Percentiles rank a stretch among this genome's conserved stretches.
phyloP scores from a whole-genome alignment of 2,888 invertebrate species.

The Andrena camellia region DNA sequence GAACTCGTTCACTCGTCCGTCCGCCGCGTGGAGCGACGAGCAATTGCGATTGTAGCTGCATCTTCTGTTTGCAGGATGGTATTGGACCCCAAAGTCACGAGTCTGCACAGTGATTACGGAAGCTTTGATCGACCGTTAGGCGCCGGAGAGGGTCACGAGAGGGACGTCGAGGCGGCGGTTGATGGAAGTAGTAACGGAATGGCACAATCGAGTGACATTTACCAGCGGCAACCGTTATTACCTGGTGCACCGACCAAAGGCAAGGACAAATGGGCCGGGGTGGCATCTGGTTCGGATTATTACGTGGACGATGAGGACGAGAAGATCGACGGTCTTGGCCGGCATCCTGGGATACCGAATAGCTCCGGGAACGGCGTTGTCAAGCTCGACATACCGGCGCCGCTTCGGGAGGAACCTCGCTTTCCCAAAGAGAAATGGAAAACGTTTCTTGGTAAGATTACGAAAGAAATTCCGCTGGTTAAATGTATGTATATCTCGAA shows the following conservation, averaged over 20 bases:
- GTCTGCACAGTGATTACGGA: conserved; percentile 87
- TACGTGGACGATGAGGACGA: conserved; percentile 86
- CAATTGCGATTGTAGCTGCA: conserved; percentile 34
- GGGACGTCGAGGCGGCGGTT: conserved; percentile 85
- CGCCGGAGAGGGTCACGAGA: conserved; percentile 79
- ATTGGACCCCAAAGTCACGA: conserved; percentile 88
- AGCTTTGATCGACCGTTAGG: conserved; percentile 86
- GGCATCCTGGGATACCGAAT: conserved; percentile 80
- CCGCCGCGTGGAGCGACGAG: neutral
- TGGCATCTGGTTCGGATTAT: conserved; percentile 84
- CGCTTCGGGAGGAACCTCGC: conserved; percentile 90
- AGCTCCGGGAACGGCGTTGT: conserved; percentile 86
- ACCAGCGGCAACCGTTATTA: conserved; percentile 88
- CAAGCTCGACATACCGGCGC: conserved; percentile 89
- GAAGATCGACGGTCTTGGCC: conserved; percentile 84
- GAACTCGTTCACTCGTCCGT: neutral
- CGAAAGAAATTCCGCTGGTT: neutral
- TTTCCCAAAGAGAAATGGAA: conserved; percentile 95
- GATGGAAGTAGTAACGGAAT: conserved; percentile 84
- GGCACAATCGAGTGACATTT: conserved; percentile 86
- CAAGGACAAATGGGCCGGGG: conserved; percentile 86
- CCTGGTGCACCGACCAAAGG: conserved; percentile 85
- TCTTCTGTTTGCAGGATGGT: conserved; percentile 86
- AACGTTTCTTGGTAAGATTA: conserved; percentile 88
- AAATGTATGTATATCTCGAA: neutral